Base-by-base conservation (phyloP, 2,888 invertebrate genomes). In the Napeogenes sylphis region DNA sequence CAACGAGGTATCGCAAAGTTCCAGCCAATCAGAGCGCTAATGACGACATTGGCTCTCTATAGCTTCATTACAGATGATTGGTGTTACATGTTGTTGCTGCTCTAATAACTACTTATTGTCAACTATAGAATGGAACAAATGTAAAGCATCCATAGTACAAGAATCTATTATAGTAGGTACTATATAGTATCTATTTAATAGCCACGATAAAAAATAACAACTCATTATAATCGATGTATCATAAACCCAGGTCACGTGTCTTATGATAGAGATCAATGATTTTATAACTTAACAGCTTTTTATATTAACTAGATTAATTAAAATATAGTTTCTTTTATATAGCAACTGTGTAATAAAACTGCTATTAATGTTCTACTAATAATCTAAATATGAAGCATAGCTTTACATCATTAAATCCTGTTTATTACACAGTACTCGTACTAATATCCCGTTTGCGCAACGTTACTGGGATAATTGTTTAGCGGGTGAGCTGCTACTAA, bases 381-480 rank as follows among this genome's bases (percentile, higher is more conserved):
- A 61, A 38, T 64, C 61, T 55, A 53, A 55, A 61, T 58, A 59
- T 32, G 21, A 42, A 10, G 12, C 12, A 42, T 42, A 42, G 42
- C 1, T 42, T 64, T 38, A 46, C 32, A 58, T 47, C 4, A 45
- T 56, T 54, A 47, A 45, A 30, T 14, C 14, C 58, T 42, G 55
- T 61, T 57, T 53, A 58, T 45, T 45, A 55, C 13, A 58, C 46
- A n/a, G n/a, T n/a, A 35, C 47, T 55, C 46, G 21, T 38, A 42
- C 3, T 42, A 42, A 42, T 59, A 60, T 59, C 63, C 63, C 63
- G 62, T 59, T 68, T 66, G 58, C 69, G 72, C 71, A 72, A 74
- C 77, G 72, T 72, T 73, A 73, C 74, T 70, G 70, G 75, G 75
- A 78, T 81, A 83, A 84, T 84, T 82, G 80, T 82, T 83, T 77